Percentiles rank a stretch among this genome's conserved stretches.
Evolutionary conservation across 1,140 invertebrate species (phyloP).

Genomic region (Lordiphosa collinella): DNA sequence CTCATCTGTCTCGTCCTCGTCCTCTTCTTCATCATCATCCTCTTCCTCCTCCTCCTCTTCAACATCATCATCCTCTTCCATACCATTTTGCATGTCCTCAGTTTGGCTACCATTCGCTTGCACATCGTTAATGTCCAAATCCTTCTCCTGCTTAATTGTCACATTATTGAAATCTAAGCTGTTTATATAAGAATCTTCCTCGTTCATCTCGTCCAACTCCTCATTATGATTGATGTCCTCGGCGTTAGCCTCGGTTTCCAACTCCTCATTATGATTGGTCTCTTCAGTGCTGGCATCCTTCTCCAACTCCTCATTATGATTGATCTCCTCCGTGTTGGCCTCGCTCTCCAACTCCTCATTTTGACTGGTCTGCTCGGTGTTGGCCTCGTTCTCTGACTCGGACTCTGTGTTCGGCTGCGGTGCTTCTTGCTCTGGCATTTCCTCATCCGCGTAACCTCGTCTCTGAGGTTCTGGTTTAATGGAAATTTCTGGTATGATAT

Average conservation of each 20-base stretch:
- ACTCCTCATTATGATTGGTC: conserved; percentile 54
- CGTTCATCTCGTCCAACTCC: conserved; percentile 34
- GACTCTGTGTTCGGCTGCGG: too few relatives aligned
- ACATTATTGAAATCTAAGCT: conserved; percentile 58
- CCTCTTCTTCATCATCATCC: conserved; percentile 33
- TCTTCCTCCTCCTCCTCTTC: conserved; percentile 22
- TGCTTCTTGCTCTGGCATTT: conserved; percentile 4
- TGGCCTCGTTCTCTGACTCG: not conserved
- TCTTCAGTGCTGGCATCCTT: conserved; percentile 2
- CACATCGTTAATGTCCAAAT: conserved; percentile 50
- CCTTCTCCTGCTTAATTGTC: conserved; percentile 64
- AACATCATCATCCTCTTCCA: conserved; percentile 22
- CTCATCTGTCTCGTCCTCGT: not conserved
- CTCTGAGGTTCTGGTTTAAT: conserved; percentile 64
- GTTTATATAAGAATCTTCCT: conserved; percentile 53
- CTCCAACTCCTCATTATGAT: conserved; percentile 48
- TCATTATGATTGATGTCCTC: conserved; percentile 56
- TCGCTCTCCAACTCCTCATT: conserved; percentile 24
- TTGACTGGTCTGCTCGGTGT: conserved; percentile 40
- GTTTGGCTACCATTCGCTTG: conserved; percentile 21
- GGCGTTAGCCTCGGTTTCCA: not conserved
- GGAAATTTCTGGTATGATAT: conserved; percentile 15
- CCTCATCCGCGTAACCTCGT: conserved; percentile 51
- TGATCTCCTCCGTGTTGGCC: conserved; percentile 25
- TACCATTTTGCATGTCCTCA: conserved; percentile 31